These are phyloP conservation scores for Uropetala carovei DNA, from an alignment of 2,888 invertebrate genomes.

Conservation along the genomic window DNA sequence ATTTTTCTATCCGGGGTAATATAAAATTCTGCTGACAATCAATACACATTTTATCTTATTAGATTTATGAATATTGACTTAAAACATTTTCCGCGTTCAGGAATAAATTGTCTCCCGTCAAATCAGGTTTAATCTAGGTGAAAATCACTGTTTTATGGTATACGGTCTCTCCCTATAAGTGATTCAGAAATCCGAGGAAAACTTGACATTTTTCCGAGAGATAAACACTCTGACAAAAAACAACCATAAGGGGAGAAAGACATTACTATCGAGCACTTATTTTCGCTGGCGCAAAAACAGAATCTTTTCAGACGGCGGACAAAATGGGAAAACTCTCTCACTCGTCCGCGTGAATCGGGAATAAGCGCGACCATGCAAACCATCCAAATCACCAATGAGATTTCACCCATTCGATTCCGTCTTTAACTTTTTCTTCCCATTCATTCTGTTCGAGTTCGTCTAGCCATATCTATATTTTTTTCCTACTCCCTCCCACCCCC, in stretches of 20 bases:
- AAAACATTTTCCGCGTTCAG: too few relatives aligned
- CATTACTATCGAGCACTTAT: not conserved
- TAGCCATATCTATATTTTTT: not conserved
- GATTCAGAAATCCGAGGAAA: too few relatives aligned
- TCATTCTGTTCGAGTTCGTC: not conserved
- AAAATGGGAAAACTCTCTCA: slow-evolving; percentile 13
- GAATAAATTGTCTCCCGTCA: too few relatives aligned
- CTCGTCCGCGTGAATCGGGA: not conserved
- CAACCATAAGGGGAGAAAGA: not conserved
- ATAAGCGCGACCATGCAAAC: not conserved
- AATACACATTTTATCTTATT: too few relatives aligned
- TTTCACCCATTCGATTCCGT: not conserved
- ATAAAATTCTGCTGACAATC: too few relatives aligned
- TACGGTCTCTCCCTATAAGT: too few relatives aligned
- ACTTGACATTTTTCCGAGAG: too few relatives aligned
- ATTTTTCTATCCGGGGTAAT: too few relatives aligned
- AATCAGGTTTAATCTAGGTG: too few relatives aligned
- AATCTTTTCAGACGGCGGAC: not conserved
- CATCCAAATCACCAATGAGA: slow-evolving; percentile 40
- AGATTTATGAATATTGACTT: too few relatives aligned
- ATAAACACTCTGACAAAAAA: not conserved
- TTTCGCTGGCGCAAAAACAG: not conserved
- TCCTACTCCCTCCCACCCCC: not conserved
- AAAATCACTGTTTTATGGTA: too few relatives aligned
- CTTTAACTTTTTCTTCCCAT: not conserved